A percentile compares a stretch with the other conserved stretches of the same genome.
Evolutionary conservation across 2,113 vertebrate genomes (phyloP).

Genomic region (Zosterops lateralis): DNA sequence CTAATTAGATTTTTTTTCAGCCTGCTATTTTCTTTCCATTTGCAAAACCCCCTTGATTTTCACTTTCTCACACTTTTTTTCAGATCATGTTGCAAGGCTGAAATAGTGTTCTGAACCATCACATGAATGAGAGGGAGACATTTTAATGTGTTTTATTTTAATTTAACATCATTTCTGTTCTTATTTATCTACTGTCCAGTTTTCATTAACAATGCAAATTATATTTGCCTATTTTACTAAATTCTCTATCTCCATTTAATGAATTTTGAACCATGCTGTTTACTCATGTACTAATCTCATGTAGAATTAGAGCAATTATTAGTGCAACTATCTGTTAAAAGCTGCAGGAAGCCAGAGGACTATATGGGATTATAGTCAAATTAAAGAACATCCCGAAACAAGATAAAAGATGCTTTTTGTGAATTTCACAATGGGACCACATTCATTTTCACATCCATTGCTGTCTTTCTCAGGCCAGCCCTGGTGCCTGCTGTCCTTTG

Average conservation of each 20-base stretch:
- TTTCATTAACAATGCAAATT: conserved; percentile 20
- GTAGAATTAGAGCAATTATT: neutral
- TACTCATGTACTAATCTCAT: neutral
- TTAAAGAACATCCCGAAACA: neutral
- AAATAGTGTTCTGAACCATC: neutral
- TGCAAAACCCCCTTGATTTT: conserved; percentile 9
- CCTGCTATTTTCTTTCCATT: neutral
- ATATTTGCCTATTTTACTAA: conserved; percentile 3
- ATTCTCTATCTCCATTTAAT: neutral
- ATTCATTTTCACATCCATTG: neutral
- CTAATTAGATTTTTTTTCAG: neutral
- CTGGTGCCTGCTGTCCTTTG: neutral
- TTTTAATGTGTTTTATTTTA: conserved; percentile 33
- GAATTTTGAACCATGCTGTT: neutral
- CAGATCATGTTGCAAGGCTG: neutral
- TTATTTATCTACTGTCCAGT: conserved; percentile 24
- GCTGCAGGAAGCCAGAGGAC: neutral
- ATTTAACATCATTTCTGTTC: neutral
- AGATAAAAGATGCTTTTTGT: neutral
- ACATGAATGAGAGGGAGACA: neutral
- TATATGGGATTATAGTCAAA: neutral
- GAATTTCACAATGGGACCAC: neutral
- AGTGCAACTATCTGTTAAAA: neutral
- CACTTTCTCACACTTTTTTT: neutral
- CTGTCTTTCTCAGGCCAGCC: neutral